phyloP scores from a whole-genome alignment of 2,888 invertebrate species.

The Drosophila tripunctata region DNA sequence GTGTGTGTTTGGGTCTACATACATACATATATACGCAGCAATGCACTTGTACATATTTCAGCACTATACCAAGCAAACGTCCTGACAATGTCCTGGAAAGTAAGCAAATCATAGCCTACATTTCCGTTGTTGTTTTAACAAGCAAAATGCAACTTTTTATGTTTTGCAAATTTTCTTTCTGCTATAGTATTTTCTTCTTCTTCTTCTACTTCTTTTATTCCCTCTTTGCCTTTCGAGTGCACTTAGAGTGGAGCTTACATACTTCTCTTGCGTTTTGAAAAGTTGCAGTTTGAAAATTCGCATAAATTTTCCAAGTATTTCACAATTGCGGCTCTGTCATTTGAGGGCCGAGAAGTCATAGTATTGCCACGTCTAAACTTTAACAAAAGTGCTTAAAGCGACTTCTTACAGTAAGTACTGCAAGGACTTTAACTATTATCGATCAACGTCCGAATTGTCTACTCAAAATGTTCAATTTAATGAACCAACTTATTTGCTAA shows the following conservation, averaged over 20 bases:
- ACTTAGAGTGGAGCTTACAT: constrained; percentile 20
- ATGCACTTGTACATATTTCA: constrained; percentile 39
- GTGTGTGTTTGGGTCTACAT: constrained; percentile 6
- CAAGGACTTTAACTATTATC: constrained; percentile 24
- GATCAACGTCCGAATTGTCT: constrained; percentile 4
- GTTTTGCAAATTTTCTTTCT: constrained; percentile 13
- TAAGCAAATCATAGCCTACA: constrained; percentile 78
- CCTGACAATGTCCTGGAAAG: constrained; percentile 51
- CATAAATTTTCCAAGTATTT: constrained; percentile 43
- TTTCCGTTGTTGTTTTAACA: constrained; percentile 71
- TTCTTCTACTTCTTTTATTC: constrained; percentile 19
- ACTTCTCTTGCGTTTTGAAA: constrained; percentile 14
- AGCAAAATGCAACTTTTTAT: constrained; percentile 36
- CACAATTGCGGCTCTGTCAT: constrained; percentile 19
- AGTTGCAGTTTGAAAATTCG: constrained; percentile 34
- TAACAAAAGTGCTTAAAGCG: not conserved
- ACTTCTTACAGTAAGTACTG: not conserved
- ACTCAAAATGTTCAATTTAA: constrained; percentile 30
- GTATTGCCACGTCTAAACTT: constrained; percentile 23
- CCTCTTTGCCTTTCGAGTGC: constrained; percentile 27
- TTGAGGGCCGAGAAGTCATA: constrained; percentile 9
- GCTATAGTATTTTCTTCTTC: constrained; percentile 2
- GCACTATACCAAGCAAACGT: constrained; percentile 51
- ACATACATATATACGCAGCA: constrained; percentile 1
- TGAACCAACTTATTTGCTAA: constrained; percentile 32